Conservation (phyloP, 1,140 invertebrate species). For the Drosophila cardini region DNA sequence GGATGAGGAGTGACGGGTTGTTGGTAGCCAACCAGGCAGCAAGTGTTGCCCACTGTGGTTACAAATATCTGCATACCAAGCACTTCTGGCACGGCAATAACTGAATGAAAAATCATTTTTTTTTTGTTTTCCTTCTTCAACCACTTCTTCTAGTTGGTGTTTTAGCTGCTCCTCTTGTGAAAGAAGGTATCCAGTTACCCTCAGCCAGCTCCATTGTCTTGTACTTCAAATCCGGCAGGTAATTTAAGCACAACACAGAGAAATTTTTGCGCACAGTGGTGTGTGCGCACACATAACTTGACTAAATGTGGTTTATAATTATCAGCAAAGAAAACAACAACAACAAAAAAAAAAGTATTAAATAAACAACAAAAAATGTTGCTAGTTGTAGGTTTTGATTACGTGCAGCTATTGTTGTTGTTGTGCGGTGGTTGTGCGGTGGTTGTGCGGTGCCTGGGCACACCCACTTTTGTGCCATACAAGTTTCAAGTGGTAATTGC, state of each 20-base stretch:
- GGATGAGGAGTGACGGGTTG: constrained; percentile 16
- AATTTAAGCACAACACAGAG: constrained; percentile 74
- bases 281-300: constrained; percentile 19
- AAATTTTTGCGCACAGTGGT: constrained; percentile 69
- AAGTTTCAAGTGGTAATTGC: constrained; percentile 79
- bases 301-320: constrained; percentile 64
- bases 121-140: too few species aligned
- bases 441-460: constrained; percentile 39
- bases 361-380: constrained; percentile 40
- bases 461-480: constrained; percentile 78
- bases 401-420: constrained; percentile 32
- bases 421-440: constrained; percentile 13
- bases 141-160: constrained; percentile 7
- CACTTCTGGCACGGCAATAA: constrained; percentile 55
- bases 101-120: constrained; percentile 78
- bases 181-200: constrained; percentile 78
- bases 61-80: constrained; percentile 81
- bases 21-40: constrained; percentile 76
- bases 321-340: constrained; percentile 56
- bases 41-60: constrained; percentile 79
- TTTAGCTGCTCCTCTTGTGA: constrained; percentile 65
- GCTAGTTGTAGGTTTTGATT: constrained; percentile 46
- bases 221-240: constrained; percentile 74
- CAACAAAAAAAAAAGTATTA: constrained; percentile 31
- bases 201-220: constrained; percentile 46